Evolutionary conservation across 2,888 invertebrate species (phyloP).

Genomic region (Lycia hirtaria): DNA sequence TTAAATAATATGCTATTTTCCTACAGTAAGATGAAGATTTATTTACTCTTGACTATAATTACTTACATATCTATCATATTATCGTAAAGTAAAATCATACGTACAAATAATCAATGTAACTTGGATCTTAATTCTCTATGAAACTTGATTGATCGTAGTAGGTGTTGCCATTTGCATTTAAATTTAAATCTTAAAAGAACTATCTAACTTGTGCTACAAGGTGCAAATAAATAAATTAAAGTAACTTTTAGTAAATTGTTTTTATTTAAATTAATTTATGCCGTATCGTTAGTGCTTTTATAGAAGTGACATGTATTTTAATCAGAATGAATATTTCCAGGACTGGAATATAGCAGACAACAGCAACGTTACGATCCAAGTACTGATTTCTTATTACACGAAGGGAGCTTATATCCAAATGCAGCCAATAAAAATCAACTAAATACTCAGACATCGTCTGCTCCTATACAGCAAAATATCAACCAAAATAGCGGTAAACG

Average conservation of each 20-base stretch:
- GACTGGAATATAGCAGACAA: slow-evolving; percentile 53
- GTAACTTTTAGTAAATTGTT: too few species aligned
- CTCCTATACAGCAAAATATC: slow-evolving; percentile 29
- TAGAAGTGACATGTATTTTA: too few species aligned
- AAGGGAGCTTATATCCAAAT: slow-evolving; percentile 56
- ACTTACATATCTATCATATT: background rate
- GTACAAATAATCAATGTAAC: background rate
- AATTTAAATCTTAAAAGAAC: background rate
- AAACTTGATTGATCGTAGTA: background rate
- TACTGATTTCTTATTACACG: slow-evolving; percentile 73
- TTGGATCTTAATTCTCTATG: background rate
- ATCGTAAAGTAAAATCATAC: too few species aligned
- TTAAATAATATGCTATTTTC: background rate
- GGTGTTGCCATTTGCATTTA: background rate
- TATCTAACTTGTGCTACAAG: too few species aligned
- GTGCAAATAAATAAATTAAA: too few species aligned
- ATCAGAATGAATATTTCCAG: slow-evolving; percentile 54
- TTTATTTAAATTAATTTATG: too few species aligned
- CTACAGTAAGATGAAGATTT: background rate
- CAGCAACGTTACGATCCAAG: slow-evolving; percentile 61
- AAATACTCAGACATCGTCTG: slow-evolving; percentile 36
- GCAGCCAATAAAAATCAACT: slow-evolving; percentile 58
- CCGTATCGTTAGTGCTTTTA: too few species aligned
- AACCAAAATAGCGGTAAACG: slow-evolving; percentile 43
- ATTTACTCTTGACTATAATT: background rate